Evolutionary conservation across 2,113 vertebrate species (phyloP).

Genomic region (Catharus bicknelli): DNA sequence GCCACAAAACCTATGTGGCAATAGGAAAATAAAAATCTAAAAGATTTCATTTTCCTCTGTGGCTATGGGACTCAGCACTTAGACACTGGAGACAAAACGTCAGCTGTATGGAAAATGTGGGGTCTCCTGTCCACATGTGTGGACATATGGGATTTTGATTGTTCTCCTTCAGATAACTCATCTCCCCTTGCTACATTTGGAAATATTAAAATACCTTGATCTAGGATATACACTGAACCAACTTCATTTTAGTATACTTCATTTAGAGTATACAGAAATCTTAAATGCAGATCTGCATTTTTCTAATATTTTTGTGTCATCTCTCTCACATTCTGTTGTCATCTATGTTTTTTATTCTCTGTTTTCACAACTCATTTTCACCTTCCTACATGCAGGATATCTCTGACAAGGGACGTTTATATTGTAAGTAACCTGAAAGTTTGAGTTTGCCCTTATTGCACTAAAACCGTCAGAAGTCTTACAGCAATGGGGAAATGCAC

Average conservation of each 20-base stretch:
- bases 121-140: not conserved
- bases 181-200: not conserved
- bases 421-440: slow-evolving; percentile 21
- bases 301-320: not conserved
- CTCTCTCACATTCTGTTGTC: slow-evolving; percentile 26
- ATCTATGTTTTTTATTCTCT: not conserved
- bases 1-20: not conserved
- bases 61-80: not conserved
- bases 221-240: not conserved
- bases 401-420: slow-evolving; percentile 37
- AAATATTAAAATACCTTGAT: not conserved
- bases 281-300: not conserved
- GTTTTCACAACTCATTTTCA: slow-evolving; percentile 57
- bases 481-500: not conserved
- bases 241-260: not conserved
- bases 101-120: not conserved
- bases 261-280: not conserved
- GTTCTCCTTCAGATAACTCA: not conserved
- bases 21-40: not conserved
- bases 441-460: not conserved
- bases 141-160: not conserved
- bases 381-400: slow-evolving; percentile 38
- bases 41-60: not conserved
- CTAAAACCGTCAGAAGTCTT: not conserved
- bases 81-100: not conserved